These are phyloP conservation scores for Tipula unca DNA, from an alignment of 2,888 invertebrate genomes.

Conservation along the genomic window DNA sequence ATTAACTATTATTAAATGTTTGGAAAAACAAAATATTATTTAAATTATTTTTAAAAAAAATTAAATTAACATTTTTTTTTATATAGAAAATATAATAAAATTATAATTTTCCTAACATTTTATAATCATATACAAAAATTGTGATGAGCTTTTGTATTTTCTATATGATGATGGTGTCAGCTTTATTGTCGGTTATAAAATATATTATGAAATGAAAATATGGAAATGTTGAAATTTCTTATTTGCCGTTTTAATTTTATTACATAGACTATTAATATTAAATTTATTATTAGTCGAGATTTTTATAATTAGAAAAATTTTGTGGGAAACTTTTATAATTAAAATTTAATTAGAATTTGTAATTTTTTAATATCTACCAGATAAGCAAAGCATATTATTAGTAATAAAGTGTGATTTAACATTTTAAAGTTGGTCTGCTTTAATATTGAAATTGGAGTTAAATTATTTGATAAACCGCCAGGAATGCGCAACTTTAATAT, in stretches of 20 bases:
- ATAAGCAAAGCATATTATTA: neutral
- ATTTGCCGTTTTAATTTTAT: neutral
- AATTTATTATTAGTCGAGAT: neutral
- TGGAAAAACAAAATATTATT: neutral
- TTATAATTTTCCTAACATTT: neutral
- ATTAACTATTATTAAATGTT: neutral
- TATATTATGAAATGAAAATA: too few species aligned
- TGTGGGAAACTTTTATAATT: neutral
- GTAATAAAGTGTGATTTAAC: neutral
- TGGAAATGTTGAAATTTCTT: neutral
- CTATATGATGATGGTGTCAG: neutral
- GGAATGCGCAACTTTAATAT: neutral
- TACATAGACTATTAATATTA: neutral
- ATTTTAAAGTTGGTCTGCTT: neutral
- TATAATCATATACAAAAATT: neutral
- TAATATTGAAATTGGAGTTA: too few species aligned
- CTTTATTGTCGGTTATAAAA: neutral
- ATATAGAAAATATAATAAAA: neutral
- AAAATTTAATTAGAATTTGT: neutral
- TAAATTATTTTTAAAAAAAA: neutral
- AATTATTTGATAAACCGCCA: too few species aligned
- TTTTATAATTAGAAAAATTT: neutral
- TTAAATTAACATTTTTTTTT: neutral
- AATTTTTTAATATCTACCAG: neutral
- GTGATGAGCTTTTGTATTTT: conserved; percentile 1